Evolutionary conservation across 1,140 invertebrate species (phyloP), one percentile per base, ranked within the genome.

Genomic region (Halyomorpha halys): DNA sequence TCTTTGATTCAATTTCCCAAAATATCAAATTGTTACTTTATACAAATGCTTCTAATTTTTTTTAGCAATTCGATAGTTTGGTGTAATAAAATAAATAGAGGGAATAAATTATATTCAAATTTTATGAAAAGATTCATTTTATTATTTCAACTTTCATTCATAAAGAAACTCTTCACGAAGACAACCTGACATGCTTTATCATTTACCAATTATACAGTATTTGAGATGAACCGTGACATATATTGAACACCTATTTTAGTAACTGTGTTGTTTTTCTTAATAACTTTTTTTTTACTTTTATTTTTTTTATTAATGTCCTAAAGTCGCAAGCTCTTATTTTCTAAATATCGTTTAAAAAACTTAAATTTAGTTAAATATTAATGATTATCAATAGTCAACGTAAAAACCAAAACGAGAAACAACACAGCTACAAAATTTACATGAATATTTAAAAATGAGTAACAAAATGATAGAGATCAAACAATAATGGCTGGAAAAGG

Each of bases 401-500:
- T 19, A 49, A 19, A 21, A 49, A 49, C 47, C 21, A 8, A 49
- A 49, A 49, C n/a, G 47, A 21, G 47, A 49, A 49, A 49, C 47
- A 49, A 49, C 47, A 49, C 47, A 49, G 47, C 47, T 49, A 49
- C 47, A 49, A 39, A 30, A 49, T 49, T 49, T 21, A 49, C 47
- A 49, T 21, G 21, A 49, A 19, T 49, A 49, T 19, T 49, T 14
- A n/a, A 21, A 49, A 49, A 49, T 49, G 47, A 49, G 21, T 49
- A 49, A 49, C 47, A 49, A 49, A 49, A 49, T 49, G 47, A 49
- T 49, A 21, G 47, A 49, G 47, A 49, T 49, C 47, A 49, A 49
- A 49, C 47, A 49, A 49, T 19, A 21, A 49, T 49, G 47, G 47
- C 47, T 49, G n/a, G n/a, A 49, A 14, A 21, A 19, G n/a, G n/a